Base-by-base conservation (phyloP, 2,797 vertebrate genomes). In the Aulostomus chinensis region DNA sequence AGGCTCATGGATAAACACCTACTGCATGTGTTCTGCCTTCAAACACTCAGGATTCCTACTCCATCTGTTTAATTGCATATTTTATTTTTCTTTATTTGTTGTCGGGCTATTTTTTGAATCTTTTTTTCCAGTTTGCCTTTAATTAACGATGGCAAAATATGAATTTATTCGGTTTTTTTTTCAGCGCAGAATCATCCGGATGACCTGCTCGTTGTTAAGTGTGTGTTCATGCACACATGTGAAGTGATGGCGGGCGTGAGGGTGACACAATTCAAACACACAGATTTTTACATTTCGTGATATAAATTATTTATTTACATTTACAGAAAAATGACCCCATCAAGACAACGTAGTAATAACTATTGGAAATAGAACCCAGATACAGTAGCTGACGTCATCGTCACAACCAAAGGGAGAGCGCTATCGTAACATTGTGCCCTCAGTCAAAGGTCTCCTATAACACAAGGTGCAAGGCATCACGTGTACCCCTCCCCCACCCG, bases 241-340 rank as follows among this genome's bases (percentile, higher is more conserved):
- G 29, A 4, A 9, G 4, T 5, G n/a, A n/a, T n/a, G 29, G 3
- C 29, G 8, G 8, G 29, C 29, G 31, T 34, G 16, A 34, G 17
- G 11, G 4, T 3, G 15, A 21, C 20, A 6, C 20, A 21, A 21
- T 21, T 40, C n/a, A n/a, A n/a, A 0, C 56, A 78, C 57, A 28
- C 72, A 7, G 31, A 4, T 1, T 18, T 22, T 59, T 71, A 81
- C 73, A 75, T 85, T 94, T 94, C 92, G 93, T 96, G 96, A 98
- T 99, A 98, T 98, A 99, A 99, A 99, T 98, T 96, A 96, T 98
- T 99, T 98, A 98, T 99, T 98, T 99, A 98, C 96, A 98, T 96
- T 96, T 98, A 99, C 97, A 98, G 96, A 98, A 98, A 94, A 93
- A 96, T 95, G 83, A 97, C 93, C 88, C 89, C 91, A 97, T 95